These are phyloP conservation scores for Cyclina sinensis DNA, from an alignment of 1,140 invertebrate species.

Conservation along the genomic window DNA sequence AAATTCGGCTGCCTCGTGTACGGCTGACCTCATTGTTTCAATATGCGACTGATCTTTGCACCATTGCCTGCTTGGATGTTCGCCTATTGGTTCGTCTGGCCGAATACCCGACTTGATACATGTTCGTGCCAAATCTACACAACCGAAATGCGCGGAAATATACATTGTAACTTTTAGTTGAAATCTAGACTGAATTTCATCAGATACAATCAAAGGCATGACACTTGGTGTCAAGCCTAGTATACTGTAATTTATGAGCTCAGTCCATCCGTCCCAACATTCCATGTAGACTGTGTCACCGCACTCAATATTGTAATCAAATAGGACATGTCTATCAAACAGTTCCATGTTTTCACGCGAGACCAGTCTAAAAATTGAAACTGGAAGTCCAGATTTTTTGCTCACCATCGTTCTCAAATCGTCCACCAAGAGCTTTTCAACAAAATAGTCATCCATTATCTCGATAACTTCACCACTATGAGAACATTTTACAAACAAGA, in stretches of 20 bases:
- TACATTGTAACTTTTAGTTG: constrained; percentile 85
- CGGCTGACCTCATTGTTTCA: constrained; percentile 81
- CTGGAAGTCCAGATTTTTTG: constrained; percentile 84
- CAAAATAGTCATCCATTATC: constrained; percentile 78
- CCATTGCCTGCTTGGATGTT: constrained; percentile 84
- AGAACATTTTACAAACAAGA: constrained; percentile 82
- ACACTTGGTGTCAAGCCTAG: constrained; percentile 84
- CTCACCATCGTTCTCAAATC: constrained; percentile 81
- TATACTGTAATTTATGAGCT: constrained; percentile 83
- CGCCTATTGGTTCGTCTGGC: constrained; percentile 83
- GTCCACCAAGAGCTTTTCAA: constrained; percentile 75
- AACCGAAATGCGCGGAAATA: constrained; percentile 85
- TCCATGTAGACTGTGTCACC: constrained; percentile 83
- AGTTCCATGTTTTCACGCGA: constrained; percentile 80
- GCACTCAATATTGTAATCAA: constrained; percentile 82
- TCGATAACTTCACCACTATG: constrained; percentile 82
- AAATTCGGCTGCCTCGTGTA: constrained; percentile 84
- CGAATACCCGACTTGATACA: constrained; percentile 80
- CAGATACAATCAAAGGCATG: constrained; percentile 76
- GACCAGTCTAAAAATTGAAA: constrained; percentile 84
- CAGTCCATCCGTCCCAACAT: constrained; percentile 86
- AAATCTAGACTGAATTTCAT: constrained; percentile 82
- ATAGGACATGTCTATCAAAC: constrained; percentile 82
- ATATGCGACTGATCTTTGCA: constrained; percentile 80
- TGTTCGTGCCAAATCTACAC: constrained; percentile 83